Evolutionary conservation across 2,113 vertebrate genomes (phyloP).

Genomic region (Lepus europaeus): DNA sequence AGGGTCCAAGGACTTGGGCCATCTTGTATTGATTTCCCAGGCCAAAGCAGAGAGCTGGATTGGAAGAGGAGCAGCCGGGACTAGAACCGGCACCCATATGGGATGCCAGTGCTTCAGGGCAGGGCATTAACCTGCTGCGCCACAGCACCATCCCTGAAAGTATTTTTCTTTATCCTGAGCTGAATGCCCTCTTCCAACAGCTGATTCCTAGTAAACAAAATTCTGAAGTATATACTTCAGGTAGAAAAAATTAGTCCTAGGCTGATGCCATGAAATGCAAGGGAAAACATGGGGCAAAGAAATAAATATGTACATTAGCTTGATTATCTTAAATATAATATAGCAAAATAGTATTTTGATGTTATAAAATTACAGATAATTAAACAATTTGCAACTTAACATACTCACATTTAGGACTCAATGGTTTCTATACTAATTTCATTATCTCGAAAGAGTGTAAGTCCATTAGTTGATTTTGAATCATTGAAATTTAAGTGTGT

Average conservation of each 20-base stretch:
- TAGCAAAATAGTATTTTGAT: not conserved
- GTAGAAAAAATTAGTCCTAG: not conserved
- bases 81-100: too few relatives aligned
- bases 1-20: too few relatives aligned
- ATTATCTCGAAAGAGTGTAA: not conserved
- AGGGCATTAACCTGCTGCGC: too few relatives aligned
- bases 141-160: too few relatives aligned
- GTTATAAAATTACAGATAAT: not conserved
- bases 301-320: not conserved
- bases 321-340: not conserved
- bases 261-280: not conserved
- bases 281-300: not conserved
- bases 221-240: not conserved
- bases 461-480: not conserved
- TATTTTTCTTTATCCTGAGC: too few relatives aligned
- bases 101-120: too few relatives aligned
- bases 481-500: not conserved
- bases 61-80: too few relatives aligned
- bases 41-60: too few relatives aligned
- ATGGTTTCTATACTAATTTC: not conserved
- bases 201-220: not conserved
- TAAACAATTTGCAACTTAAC: not conserved
- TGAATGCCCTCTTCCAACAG: too few relatives aligned
- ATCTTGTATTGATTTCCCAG: too few relatives aligned
- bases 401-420: not conserved